Conservation (phyloP, 2,888 invertebrate species). For the Siphlonurus alternatus region DNA sequence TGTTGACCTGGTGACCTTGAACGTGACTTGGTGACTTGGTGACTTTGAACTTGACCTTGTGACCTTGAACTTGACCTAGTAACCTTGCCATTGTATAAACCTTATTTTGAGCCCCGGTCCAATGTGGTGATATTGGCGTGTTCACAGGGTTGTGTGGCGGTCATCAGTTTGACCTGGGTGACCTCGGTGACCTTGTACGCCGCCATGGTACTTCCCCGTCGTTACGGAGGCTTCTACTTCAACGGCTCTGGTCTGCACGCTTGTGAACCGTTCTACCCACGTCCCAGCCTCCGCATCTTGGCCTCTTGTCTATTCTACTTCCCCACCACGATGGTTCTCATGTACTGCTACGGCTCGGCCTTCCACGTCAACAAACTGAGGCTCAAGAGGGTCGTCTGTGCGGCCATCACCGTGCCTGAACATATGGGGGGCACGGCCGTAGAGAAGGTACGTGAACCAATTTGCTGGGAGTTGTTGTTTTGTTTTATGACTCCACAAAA, state of each 20-base stretch:
- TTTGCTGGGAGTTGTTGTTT: too few species aligned
- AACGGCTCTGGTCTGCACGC: constrained; percentile 71
- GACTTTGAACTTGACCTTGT: too few species aligned
- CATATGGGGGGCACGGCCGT: constrained; percentile 30
- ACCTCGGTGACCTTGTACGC: constrained; percentile 69
- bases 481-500: too few species aligned
- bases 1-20: too few species aligned
- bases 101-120: too few species aligned
- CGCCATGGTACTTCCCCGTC: constrained; percentile 62
- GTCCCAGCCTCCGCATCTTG: constrained; percentile 55
- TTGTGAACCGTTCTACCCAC: constrained; percentile 74
- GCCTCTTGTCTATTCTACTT: constrained; percentile 80
- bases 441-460: constrained; percentile 38
- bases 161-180: constrained; percentile 73
- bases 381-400: constrained; percentile 35
- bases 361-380: constrained; percentile 75
- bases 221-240: constrained; percentile 79
- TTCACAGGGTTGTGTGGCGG: constrained; percentile 66
- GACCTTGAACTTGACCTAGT: too few species aligned
- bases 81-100: too few species aligned
- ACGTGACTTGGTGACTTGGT: too few species aligned
- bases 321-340: constrained; percentile 78
- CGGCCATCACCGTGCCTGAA: constrained; percentile 28
- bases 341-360: constrained; percentile 83
- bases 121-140: too few species aligned